A percentile compares a stretch with the other conserved stretches of the same genome.
These are phyloP conservation scores for Diacarnus erythraeanus DNA, from an alignment of 37 sponge, comb jelly and placozoan species.

Conservation along the genomic window DNA sequence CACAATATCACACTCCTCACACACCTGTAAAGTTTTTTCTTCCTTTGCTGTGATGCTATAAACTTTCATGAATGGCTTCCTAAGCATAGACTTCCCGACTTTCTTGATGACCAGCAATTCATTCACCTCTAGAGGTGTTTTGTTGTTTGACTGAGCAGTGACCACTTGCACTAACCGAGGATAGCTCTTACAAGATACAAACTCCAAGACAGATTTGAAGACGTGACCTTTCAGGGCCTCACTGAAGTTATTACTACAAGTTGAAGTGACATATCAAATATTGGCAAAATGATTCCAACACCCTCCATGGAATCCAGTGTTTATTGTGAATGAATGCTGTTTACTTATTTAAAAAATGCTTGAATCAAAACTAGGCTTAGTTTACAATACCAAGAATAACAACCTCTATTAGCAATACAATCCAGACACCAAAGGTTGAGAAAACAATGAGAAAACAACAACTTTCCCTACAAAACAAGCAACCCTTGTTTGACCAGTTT, in stretches of 20 bases:
- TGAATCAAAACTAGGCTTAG: too few species aligned
- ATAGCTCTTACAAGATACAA: background rate
- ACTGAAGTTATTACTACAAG: slow-evolving; percentile 8
- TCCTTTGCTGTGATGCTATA: background rate
- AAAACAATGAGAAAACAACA: too few species aligned
- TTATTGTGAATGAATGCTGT: too few species aligned
- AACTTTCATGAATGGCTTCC: slow-evolving; percentile 23
- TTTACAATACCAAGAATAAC: too few species aligned
- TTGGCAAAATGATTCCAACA: too few species aligned
- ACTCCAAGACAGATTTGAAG: slow-evolving; percentile 1
- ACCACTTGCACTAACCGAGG: background rate
- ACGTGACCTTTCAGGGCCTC: background rate
- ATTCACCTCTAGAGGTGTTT: background rate
- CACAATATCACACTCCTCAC: background rate
- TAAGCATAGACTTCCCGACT: slow-evolving; percentile 2
- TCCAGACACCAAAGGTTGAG: too few species aligned
- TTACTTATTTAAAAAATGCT: too few species aligned
- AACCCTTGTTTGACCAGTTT: too few species aligned
- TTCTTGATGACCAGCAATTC: slow-evolving; percentile 16
- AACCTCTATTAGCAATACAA: too few species aligned
- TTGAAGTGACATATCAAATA: too few species aligned
- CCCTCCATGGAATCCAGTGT: too few species aligned
- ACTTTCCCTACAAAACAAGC: too few species aligned
- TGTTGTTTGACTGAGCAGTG: background rate
- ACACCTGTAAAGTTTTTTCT: slow-evolving; percentile 15